phyloP scores from a whole-genome alignment of 2,113 vertebrate species.

The Eudyptes chrysolophus region DNA sequence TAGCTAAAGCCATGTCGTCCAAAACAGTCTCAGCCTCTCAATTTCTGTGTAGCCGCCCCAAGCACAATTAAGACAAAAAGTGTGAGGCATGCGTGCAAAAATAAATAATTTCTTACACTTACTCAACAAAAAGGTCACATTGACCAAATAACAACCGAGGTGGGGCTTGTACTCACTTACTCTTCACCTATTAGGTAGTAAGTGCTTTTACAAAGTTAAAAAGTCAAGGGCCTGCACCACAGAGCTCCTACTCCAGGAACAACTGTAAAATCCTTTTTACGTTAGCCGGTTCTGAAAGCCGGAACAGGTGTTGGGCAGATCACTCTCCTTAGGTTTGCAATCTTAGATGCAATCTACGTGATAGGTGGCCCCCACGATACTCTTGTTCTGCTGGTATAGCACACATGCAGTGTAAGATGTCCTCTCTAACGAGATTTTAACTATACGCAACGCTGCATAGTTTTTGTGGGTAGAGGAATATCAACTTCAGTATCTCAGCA shows the following conservation, averaged over 20 bases:
- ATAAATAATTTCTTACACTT: neutral
- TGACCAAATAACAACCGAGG: neutral
- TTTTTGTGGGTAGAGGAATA: neutral
- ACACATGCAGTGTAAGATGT: too few relatives aligned
- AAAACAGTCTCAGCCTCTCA: neutral
- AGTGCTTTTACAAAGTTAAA: neutral
- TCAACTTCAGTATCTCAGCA: neutral
- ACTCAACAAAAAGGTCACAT: neutral
- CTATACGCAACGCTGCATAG: neutral
- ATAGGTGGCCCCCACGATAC: accelerated
- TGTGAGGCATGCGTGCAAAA: neutral
- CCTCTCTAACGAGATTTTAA: neutral
- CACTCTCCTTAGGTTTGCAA: neutral
- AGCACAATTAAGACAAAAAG: neutral
- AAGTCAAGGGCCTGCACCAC: neutral
- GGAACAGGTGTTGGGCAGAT: neutral
- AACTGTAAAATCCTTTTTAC: neutral
- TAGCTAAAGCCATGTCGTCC: neutral
- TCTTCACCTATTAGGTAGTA: neutral
- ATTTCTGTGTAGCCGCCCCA: neutral
- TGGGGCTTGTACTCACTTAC: neutral
- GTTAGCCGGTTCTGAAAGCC: neutral
- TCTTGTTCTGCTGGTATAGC: neutral
- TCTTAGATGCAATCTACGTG: accelerated
- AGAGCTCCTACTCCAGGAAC: neutral